Evolutionary conservation across 2,113 vertebrate species (phyloP), one percentile per base, ranked within the genome.

Genomic region (Bubalus kerabau): DNA sequence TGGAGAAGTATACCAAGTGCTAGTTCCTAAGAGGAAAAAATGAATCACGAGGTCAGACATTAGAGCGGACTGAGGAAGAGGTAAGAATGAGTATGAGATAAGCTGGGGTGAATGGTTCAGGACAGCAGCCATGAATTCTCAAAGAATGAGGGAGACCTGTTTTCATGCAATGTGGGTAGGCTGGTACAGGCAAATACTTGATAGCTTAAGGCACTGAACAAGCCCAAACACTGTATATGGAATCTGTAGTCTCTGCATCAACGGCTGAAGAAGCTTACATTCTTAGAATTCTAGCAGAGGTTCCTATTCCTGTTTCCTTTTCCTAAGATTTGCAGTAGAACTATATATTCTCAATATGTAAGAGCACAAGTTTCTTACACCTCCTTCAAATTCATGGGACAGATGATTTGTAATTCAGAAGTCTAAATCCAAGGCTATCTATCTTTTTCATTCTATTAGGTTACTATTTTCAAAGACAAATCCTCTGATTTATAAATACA

Each of bases 101-200:
- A 97, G 93, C 95, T 80, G 88, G 85, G 94, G 88, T 97, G 82
- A 97, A 95, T 93, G 96, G 96, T 97, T 97, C 91, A 97, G 94
- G 91, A 88, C 16, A 97, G 94, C 95, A 98, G 90, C 71, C 94
- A 93, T 95, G 86, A 89, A 97, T 98, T 97, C 93, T 86, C 82
- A 96, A 98, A 97, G 95, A 96, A 96, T 96, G 97, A 97, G 93
- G 93, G 94, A 97, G 95, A 94, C 91, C 88, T 94, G 93, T 95
- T 97, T 97, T 91, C 88, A 88, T 91, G 86, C 59, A 83, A 40
- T 7, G 59, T 95, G 95, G 95, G 91, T 97, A 97, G 97, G 97
- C 96, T 96, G 89, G 93, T 97, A 97, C 98, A 98, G 95, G 98
- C 94, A 98, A 97, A 97, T 94, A 93, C 96, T 94, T 87, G 84